A percentile compares a stretch with the other conserved stretches of the same genome.
Conservation (phyloP, 1,140 invertebrate genomes). For the Zaprionus davidi region DNA sequence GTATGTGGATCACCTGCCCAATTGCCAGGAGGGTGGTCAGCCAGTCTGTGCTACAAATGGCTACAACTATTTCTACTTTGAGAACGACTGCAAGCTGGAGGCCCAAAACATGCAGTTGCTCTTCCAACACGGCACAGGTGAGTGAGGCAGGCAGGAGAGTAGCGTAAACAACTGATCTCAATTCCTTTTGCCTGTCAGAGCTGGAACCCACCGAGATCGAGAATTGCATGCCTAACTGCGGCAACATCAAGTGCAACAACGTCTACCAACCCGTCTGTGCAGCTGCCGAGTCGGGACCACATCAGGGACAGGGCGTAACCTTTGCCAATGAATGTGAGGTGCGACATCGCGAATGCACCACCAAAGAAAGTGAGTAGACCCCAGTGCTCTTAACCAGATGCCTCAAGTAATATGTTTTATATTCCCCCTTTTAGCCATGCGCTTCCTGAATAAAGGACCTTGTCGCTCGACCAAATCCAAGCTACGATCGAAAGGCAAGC, state of each 20-base stretch:
- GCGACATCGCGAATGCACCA: constrained; percentile 45
- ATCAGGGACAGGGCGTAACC: constrained; percentile 35
- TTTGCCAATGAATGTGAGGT: constrained; percentile 63
- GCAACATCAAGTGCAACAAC: constrained; percentile 42
- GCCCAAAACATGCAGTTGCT: constrained; percentile 64
- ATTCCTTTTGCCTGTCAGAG: constrained; percentile 16
- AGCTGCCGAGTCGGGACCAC: constrained; percentile 7
- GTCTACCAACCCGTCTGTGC: constrained; percentile 54
- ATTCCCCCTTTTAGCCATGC: constrained; percentile 22
- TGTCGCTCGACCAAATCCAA: constrained; percentile 20
- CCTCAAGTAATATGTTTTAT: too few relatives aligned
- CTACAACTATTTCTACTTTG: constrained; percentile 50
- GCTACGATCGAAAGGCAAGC: constrained; percentile 19
- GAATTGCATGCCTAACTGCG: constrained; percentile 50
- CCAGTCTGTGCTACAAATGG: constrained; percentile 69
- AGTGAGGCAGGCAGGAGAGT: neutral
- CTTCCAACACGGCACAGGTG: constrained; percentile 64
- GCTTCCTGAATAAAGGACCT: constrained; percentile 43
- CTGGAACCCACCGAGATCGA: constrained; percentile 64
- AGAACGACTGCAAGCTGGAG: constrained; percentile 63
- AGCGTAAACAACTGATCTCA: too few relatives aligned
- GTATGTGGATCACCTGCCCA: constrained; percentile 68
- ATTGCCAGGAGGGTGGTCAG: constrained; percentile 50
- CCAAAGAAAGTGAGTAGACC: constrained; percentile 42
- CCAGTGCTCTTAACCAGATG: neutral